A percentile compares a stretch with the other conserved stretches of the same genome.
These are phyloP conservation scores for Melipona quadrifasciata DNA, from an alignment of 1,140 invertebrate genomes.

Conservation along the genomic window DNA sequence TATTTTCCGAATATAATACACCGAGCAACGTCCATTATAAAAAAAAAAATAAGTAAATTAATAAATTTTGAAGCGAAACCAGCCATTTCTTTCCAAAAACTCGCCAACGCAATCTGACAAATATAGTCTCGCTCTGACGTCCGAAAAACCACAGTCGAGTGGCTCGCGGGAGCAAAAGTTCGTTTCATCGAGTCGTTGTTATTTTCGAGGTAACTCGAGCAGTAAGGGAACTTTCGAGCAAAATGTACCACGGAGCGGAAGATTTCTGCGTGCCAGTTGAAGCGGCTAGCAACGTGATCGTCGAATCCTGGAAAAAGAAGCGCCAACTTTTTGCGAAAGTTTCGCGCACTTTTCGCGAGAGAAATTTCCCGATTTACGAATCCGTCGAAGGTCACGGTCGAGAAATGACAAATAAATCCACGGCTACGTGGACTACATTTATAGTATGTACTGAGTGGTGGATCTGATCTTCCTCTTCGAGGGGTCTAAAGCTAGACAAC, in stretches of 20 bases:
- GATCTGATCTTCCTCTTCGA: too few relatives aligned
- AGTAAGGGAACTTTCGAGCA: not conserved
- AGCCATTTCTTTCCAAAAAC: not conserved
- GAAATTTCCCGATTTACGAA: slow-evolving; percentile 10
- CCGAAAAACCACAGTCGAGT: not conserved
- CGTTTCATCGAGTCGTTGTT: not conserved
- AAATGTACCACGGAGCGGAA: not conserved
- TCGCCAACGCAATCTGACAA: not conserved
- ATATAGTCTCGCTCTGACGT: not conserved
- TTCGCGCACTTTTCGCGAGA: slow-evolving; percentile 2
- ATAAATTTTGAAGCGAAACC: not conserved
- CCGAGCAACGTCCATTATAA: too few relatives aligned
- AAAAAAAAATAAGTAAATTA: not conserved
- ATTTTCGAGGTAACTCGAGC: slow-evolving; percentile 11
- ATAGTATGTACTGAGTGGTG: too few relatives aligned
- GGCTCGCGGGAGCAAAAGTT: not conserved
- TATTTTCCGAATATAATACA: not conserved
- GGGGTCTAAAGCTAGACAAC: too few relatives aligned
- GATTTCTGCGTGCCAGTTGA: slow-evolving; percentile 57
- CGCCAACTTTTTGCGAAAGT: slow-evolving; percentile 50
- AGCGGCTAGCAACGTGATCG: slow-evolving; percentile 9
- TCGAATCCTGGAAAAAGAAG: slow-evolving; percentile 13
- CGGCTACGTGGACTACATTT: too few relatives aligned
- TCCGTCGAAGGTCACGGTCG: slow-evolving; percentile 57
- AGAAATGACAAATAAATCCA: slow-evolving; percentile 51